Base-by-base conservation (phyloP, 1,140 invertebrate species). In the Chrysopa pallens region DNA sequence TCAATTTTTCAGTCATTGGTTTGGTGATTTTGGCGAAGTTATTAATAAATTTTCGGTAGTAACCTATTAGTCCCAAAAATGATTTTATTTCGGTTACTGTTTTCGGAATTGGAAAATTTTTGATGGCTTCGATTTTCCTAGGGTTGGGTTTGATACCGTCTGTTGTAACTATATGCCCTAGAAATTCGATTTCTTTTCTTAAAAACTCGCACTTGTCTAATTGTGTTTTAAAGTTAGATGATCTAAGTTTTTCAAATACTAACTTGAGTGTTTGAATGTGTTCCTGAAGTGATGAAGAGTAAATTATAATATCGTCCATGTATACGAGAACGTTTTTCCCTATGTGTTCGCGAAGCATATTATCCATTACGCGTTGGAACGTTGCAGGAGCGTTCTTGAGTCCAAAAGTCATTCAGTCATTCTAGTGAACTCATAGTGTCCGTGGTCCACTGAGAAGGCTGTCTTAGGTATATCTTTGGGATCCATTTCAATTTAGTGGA, bases 371-470 rank as follows among this genome's bases (percentile, higher is more conserved):
- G 38, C 36, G 40, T 43, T 36, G 41, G 9, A 35, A 49, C 9
- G 13, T 44, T 9, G 29, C 12, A 3, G 64, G 60, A 0, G 58
- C 57, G 37, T 61, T 62, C 39, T 56, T 56, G 1, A 67, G 41
- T 1, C 64, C 63, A 46, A 63, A 66, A 1, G 62, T 59, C 58
- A 67, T 61, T 37, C 59, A 1, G 62, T 59, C 58, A 67, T 61
- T 37, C 59, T 36, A 6, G 48, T 36, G 40, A 61, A 68, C 42
- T 60, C 55, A 36, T 55, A 62, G 47, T 35, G 14, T n/a, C 39
- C 44, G n/a, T 41, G 8, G 12, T 42, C 40, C 8, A 46, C 43
- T 9, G 12, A 36, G 15, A 53, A 54, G 2, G 48, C 52, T 0
- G 53, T 54, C 46, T 56, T 56, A 6, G 23, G 38, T 29, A 39